Evolutionary conservation across 1,140 invertebrate species (phyloP), one percentile per base, ranked within the genome.

Genomic region (Drosophila truncata): DNA sequence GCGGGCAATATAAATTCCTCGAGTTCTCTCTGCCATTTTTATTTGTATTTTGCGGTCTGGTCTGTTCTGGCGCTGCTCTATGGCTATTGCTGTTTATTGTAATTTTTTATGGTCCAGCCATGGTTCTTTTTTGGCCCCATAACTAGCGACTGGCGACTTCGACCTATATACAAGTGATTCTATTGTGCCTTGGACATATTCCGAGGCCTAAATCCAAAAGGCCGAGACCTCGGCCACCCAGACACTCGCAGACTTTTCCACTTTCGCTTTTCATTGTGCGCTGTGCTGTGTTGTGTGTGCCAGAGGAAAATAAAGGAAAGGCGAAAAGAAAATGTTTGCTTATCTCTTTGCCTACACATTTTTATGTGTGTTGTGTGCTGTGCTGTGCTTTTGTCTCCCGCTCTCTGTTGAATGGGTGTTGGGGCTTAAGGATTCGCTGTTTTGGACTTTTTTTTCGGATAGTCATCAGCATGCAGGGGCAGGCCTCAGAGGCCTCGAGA

Each of bases 381-480:
- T 64, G 60, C 62, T 55, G 33, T 55, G 52, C 33, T 55, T 81
- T 76, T 70, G 71, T 81, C 63, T 76, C 42, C 25, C n/a, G 41
- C 64, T 33, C 25, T 39, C 16, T 39, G 66, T 47, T 70, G 69
- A 55, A 72, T 72, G 69, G 69, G 69, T 72, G 69, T 72, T 31
- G 66, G 42, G 67, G 66, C 66, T 73, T 60, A 72, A 73, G 70
- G 70, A 72, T 50, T 41, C 67, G 47, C 69, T 73, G 35, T 47
- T 62, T 61, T 31, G 18, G 41, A 33, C 50, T 62, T 31, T 50
- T 67, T 54, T 50, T 67, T 54, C 25, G 71, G 76, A 87, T 88
- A 80, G 82, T 88, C 80, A 88, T 87, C 83, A 87, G 84, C 83
- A 87, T 87, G 83, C 84, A 82, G 76, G 44, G 72, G 59, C 81